Base-by-base conservation (phyloP, 2,888 invertebrate species). In the Lysandra bellargus region DNA sequence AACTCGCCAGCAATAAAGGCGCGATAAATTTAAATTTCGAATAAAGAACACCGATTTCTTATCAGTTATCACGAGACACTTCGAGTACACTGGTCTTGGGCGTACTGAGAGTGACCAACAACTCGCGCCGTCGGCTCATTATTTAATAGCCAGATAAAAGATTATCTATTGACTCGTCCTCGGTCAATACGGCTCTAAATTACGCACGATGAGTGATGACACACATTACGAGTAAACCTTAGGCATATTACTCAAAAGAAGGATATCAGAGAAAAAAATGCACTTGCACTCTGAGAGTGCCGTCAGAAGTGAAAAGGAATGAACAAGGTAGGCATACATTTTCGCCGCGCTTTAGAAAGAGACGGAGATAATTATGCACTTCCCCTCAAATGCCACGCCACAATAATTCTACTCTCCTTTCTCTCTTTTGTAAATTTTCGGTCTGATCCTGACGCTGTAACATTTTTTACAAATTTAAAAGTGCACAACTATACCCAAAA, bases 131-230 rank as follows among this genome's bases (percentile, higher is more conserved):
- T 82, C 86, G 85, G 82, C 90, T 91, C 91, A 92, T 92, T 93
- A 93, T 91, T 93, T 91, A 93, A 92, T 92, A 90, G 88, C 83
- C 90, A 89, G 92, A 93, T 92, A 93, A 93, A 92, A 92, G 91
- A 93, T 93, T 91, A 93, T 92, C 92, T 92, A 90, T 91, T 90
- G 88, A 89, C 86, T 83, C 89, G 91, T 90, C 91, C 90, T 90
- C 92, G 88, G 89, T 87, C 91, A 91, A 90, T 90, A 89, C 84
- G 85, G 87, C 86, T 86, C 85, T 88, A 88, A 90, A 89, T 89
- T 89, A 88, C 86, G 85, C 88, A 88, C 86, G 86, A 61, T 37
- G 33, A 37, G 33, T 37, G 33, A 37, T 89, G 88, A 30, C 12
- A 30, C 17, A 76, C 30, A 76, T 53, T 53, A 30, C 33, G 17